A percentile compares a stretch with the other conserved stretches of the same genome.
These are phyloP conservation scores for Alouatta palliata DNA, from an alignment of 2,113 vertebrate species.

Conservation along the genomic window DNA sequence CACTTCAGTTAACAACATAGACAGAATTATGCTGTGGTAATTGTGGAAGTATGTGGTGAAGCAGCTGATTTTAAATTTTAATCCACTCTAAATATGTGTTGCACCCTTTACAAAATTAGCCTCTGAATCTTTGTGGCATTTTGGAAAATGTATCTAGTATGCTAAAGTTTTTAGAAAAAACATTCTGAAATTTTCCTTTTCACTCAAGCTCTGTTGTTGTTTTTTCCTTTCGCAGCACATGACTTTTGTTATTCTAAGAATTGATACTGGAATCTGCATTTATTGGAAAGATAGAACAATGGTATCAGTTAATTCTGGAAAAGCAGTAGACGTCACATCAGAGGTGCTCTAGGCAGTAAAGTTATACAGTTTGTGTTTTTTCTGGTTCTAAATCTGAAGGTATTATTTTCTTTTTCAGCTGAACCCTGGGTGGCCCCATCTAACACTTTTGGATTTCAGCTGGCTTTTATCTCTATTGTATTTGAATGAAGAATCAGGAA, in stretches of 20 bases:
- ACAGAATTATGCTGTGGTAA: background rate
- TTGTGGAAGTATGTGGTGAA: background rate
- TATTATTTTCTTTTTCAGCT: background rate
- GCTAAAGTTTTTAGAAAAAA: background rate
- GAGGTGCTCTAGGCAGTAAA: background rate
- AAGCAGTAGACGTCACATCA: background rate
- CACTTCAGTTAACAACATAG: background rate
- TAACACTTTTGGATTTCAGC: background rate
- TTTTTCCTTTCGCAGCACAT: background rate
- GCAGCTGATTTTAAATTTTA: background rate
- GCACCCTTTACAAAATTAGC: background rate
- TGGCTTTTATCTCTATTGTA: conserved; percentile 30
- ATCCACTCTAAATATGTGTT: background rate
- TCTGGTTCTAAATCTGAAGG: background rate
- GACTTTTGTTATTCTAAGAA: background rate
- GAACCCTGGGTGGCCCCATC: background rate
- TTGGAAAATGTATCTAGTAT: background rate
- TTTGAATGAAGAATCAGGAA: background rate
- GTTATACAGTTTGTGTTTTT: background rate
- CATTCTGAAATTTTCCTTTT: background rate
- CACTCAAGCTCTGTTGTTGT: background rate
- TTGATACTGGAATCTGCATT: background rate
- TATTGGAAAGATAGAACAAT: background rate
- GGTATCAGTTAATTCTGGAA: background rate
- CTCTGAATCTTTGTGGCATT: background rate